These are phyloP conservation scores for Aphaenogaster ashmeadi DNA, from an alignment of 1,140 invertebrate genomes.

Conservation along the genomic window DNA sequence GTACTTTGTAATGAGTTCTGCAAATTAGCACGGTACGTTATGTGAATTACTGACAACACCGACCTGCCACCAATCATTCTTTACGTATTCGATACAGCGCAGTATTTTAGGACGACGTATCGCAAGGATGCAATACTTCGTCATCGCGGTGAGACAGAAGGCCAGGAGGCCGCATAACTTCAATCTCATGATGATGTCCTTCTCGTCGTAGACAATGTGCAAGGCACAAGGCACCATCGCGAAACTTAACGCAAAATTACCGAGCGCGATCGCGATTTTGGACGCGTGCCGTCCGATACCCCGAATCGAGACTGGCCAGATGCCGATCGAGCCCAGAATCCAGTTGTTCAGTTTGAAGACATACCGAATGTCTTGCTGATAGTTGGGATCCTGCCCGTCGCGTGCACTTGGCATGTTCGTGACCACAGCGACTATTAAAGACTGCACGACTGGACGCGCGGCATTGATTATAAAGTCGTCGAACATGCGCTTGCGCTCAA, in stretches of 20 bases:
- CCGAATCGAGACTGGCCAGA: slow-evolving; percentile 66
- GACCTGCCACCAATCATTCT: slow-evolving; percentile 71
- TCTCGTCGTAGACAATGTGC: slow-evolving; percentile 55
- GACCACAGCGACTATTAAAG: not conserved
- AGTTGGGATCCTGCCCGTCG: not conserved
- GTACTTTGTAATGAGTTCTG: not conserved
- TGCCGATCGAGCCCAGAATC: slow-evolving; percentile 62
- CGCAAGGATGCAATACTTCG: slow-evolving; percentile 61
- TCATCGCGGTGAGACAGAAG: slow-evolving; percentile 42
- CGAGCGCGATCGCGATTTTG: slow-evolving; percentile 28
- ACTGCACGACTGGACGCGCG: slow-evolving; percentile 23
- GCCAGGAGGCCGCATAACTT: slow-evolving; percentile 43
- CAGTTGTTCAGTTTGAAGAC: slow-evolving; percentile 51
- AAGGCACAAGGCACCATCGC: slow-evolving; percentile 51
- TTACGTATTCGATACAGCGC: slow-evolving; percentile 67
- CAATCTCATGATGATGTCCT: slow-evolving; percentile 45
- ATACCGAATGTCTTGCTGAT: slow-evolving; percentile 35
- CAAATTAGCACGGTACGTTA: not conserved
- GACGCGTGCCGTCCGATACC: not conserved
- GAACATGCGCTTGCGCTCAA: slow-evolving; percentile 6
- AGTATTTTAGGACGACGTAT: slow-evolving; percentile 34
- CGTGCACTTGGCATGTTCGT: slow-evolving; percentile 19
- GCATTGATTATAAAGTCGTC: slow-evolving; percentile 54
- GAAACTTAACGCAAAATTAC: slow-evolving; percentile 48
- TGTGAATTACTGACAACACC: not conserved